Evolutionary conservation across 2,888 invertebrate species (phyloP).

Genomic region (Antheraea yamamai): DNA sequence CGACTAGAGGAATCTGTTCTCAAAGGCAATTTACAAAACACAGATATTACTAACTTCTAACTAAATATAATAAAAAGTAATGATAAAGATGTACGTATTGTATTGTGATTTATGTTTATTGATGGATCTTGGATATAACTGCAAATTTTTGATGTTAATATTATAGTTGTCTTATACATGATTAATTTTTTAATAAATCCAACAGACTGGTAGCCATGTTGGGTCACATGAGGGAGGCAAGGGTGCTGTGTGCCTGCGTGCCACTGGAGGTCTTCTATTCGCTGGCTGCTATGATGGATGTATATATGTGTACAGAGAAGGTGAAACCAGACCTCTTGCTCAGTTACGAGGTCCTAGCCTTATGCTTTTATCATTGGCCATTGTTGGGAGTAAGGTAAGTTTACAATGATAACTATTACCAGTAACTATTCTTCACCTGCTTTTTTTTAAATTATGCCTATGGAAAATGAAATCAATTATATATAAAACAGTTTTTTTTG

Average conservation of each 20-base stretch:
- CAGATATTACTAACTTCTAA: too few relatives aligned
- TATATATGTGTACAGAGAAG: constrained; percentile 86
- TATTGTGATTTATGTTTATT: too few relatives aligned
- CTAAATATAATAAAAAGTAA: too few relatives aligned
- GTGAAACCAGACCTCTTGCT: constrained; percentile 79
- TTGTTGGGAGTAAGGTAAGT: constrained; percentile 71
- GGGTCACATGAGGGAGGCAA: constrained; percentile 84
- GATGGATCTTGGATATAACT: too few relatives aligned
- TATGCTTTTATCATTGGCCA: constrained; percentile 87
- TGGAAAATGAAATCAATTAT: background rate
- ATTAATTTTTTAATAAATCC: background rate
- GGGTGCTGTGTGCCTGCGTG: constrained; percentile 87
- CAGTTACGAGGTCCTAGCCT: constrained; percentile 87
- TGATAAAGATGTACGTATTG: too few relatives aligned
- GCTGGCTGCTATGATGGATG: constrained; percentile 91
- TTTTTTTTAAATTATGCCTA: background rate
- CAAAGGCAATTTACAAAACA: too few relatives aligned
- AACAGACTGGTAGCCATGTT: constrained; percentile 84
- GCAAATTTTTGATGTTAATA: too few relatives aligned
- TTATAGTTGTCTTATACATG: too few relatives aligned
- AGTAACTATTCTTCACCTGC: background rate
- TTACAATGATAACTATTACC: background rate
- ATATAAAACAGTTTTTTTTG: too few relatives aligned
- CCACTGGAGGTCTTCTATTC: constrained; percentile 83
- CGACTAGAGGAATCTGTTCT: too few relatives aligned